Base-by-base conservation (phyloP, 1,140 invertebrate species). In the Trichonephila clavata region DNA sequence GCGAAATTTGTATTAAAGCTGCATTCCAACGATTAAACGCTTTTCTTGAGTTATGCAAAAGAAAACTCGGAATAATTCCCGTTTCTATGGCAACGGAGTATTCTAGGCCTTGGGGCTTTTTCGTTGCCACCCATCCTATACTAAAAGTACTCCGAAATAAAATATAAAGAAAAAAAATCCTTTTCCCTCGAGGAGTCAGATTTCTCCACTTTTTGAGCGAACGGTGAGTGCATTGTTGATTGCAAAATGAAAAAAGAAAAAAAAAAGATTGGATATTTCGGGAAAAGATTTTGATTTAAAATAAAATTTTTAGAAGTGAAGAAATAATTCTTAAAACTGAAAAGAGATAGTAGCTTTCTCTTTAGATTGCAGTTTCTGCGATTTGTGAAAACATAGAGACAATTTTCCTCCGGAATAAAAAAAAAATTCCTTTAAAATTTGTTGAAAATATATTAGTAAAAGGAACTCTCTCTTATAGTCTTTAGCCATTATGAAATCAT, bases 101-200 rank as follows among this genome's bases (percentile, higher is more conserved):
- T 84, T 43, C 32, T 43, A 5, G 24, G 39, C 39, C 50, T 50
- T 20, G n/a, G n/a, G 39, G 39, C 21, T 84, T 83, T 59, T 24
- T 43, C 27, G 81, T 84, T 84, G 81, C 81, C 81, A 84, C 81
- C 81, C 21, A 50, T 59, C 43, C 50, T n/a, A 57, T 24, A n/a
- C 81, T 84, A 24, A 84, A 84, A 84, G 81, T 84, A 59, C 20
- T 10, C 2, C 16, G 57, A 21, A 68, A 68, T 68, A 24, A 50
- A 50, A 24, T 13, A 24, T 18, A 39, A 77, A 39, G 27, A 16
- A 77, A 77, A 77, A 77, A 81, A 20, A 8, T 14, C 77, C 18
- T 81, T 81, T 81, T 81, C 81, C 81, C 81, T 43, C n/a, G 81
- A 84, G 81, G 81, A 57, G 81, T 57, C 43, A 32, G 71, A 77